Percentiles rank a stretch among this genome's conserved stretches.
Conservation (phyloP, 2,888 invertebrate genomes). For the Mongoloraphidia duomilia region DNA sequence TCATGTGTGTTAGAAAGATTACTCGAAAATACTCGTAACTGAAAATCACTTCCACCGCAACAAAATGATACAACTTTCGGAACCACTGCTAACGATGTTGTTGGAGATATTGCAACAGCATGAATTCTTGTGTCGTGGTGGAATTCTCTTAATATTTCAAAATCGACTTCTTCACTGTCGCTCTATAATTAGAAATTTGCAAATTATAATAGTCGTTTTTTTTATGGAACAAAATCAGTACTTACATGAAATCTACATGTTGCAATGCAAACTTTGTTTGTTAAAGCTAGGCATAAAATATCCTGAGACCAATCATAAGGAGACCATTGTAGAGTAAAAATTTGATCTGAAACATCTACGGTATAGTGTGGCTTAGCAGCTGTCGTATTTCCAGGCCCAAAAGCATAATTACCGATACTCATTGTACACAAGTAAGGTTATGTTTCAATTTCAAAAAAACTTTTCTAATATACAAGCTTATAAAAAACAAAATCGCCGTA, state of each 20-base stretch:
- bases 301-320: constrained; percentile 50
- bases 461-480: no score
- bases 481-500: no score
- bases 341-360: constrained; percentile 36
- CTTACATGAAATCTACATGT: constrained; percentile 41
- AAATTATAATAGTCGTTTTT: constrained; percentile 36
- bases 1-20: constrained; percentile 35
- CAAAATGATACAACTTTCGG: constrained; percentile 41
- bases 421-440: no score
- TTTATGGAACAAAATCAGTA: constrained; percentile 6
- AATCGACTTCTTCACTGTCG: constrained; percentile 31
- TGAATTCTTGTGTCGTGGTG: constrained; percentile 38
- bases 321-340: constrained; percentile 43
- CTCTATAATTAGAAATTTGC: constrained; percentile 11
- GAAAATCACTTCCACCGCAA: constrained; percentile 40
- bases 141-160: constrained; percentile 39
- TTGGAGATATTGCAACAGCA: constrained; percentile 44
- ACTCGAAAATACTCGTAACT: constrained; percentile 38
- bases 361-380: constrained; percentile 30
- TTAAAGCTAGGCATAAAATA: constrained; percentile 42
- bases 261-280: constrained; percentile 39
- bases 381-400: constrained; percentile 7
- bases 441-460: no score
- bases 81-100: constrained; percentile 40
- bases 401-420: background rate